Base-by-base conservation (phyloP, 2,113 vertebrate species). In the Morone saxatilis region DNA sequence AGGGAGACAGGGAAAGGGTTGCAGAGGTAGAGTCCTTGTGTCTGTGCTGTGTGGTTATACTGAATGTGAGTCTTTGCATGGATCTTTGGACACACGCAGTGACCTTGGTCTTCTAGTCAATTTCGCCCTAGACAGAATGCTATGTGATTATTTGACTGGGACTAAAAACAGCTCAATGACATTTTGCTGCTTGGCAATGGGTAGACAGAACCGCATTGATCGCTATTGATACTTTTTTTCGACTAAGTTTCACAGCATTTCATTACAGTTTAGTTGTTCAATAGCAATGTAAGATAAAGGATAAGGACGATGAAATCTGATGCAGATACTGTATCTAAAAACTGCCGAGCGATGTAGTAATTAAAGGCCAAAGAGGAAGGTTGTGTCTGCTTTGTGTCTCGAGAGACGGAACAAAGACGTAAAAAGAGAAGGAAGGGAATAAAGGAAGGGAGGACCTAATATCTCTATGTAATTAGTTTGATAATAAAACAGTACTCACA, bases 91-190 rank as follows among this genome's bases (percentile, higher is more conserved):
- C 59, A 86, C 78, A 78, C 2, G 19, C 81, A 20, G 73, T 92
- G 88, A 94, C 94, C 93, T 94, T 93, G 91, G 61, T 83, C 36
- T 86, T 91, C 41, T 75, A 77, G 84, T 92, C 80, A 93, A 82
- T 93, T 94, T 91, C 25, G 65, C 71, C 71, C 76, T n/a, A 74
- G 88, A 91, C 75, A 75, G 72, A 88, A 86, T 73, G 48, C 83
- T 76, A 9, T 89, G 81, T 79, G 81, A 92, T 93, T 89, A 93
- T 88, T 81, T 81, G 89, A 88, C 88, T 85, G 71, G 47, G 75
- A 70, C 84, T 71, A 80, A 89, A 94, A 93, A 88, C 87, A 88
- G 86, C 84, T 91, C 88, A 86, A 90, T 93, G 90, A 60, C 73
- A 86, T 88, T 90, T 88, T 25, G 77, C 85, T 82, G 41, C 83